A percentile compares a stretch with the other conserved stretches of the same genome.
phyloP scores from a whole-genome alignment of 64 coral and sea anemone species.

The Porites lutea region DNA sequence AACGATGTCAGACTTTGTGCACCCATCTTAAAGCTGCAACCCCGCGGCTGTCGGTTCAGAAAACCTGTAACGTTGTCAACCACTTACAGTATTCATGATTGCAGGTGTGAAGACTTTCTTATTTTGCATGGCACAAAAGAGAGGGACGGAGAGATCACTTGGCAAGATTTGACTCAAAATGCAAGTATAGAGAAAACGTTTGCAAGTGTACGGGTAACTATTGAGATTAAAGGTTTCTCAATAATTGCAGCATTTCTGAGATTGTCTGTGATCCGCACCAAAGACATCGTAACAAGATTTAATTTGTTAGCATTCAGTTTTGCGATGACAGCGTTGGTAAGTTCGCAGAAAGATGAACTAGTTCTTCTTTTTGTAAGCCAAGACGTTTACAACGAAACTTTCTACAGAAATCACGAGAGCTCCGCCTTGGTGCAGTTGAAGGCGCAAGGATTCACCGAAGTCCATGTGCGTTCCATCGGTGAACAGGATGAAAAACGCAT shows the following conservation, averaged over 20 bases:
- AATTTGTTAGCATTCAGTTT: background rate
- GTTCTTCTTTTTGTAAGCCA: no score
- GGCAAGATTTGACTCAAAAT: conserved; percentile 14
- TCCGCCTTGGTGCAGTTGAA: conserved; percentile 16
- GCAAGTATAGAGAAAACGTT: background rate
- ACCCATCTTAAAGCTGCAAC: conserved; percentile 42
- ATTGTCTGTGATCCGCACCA: conserved; percentile 1
- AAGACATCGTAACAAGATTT: background rate
- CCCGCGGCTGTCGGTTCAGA: background rate
- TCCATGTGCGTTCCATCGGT: background rate
- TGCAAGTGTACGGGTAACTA: background rate
- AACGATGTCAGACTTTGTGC: background rate
- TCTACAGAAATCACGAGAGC: conserved; percentile 45
- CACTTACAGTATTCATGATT: background rate
- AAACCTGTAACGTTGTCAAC: background rate
- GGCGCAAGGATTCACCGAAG: conserved; percentile 37
- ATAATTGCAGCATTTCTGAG: background rate
- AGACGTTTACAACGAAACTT: background rate
- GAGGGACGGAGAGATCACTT: conserved; percentile 13
- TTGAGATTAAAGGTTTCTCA: conserved; percentile 12
- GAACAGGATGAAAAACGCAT: background rate
- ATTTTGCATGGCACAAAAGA: conserved; percentile 24
- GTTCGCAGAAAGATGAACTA: background rate
- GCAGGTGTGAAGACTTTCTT: background rate
- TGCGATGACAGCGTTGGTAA: background rate